Evolutionary conservation across 2,888 invertebrate species (phyloP).

Genomic region (Ypsolopha sequella): DNA sequence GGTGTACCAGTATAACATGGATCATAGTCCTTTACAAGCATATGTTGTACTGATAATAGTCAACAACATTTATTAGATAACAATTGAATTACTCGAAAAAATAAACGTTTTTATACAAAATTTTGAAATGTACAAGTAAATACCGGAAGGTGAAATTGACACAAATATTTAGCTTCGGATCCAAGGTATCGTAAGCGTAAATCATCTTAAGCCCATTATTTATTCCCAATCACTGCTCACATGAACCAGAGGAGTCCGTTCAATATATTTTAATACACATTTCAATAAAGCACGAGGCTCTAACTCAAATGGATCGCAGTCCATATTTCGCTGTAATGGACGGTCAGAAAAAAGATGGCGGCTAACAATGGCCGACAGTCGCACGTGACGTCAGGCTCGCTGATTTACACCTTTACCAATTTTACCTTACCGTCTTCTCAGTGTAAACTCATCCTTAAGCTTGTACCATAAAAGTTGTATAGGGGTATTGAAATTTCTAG

Average conservation of each 20-base stretch:
- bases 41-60: too few species aligned
- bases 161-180: too few species aligned
- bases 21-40: too few species aligned
- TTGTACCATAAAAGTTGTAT: not conserved
- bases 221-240: too few species aligned
- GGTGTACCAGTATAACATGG: too few species aligned
- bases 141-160: too few species aligned
- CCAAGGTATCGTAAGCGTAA: too few species aligned
- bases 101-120: too few species aligned
- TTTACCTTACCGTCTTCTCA: not conserved
- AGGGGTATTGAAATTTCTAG: not conserved
- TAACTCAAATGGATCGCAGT: conserved; percentile 2
- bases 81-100: too few species aligned
- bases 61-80: too few species aligned
- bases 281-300: not conserved
- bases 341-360: not conserved
- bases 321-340: conserved; percentile 1
- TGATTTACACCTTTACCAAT: not conserved
- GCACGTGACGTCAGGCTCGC: not conserved
- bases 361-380: not conserved
- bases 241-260: not conserved
- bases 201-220: too few species aligned
- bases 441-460: not conserved
- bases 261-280: not conserved
- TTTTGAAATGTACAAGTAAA: too few species aligned